Evolutionary conservation across 2,888 invertebrate species (phyloP).

Genomic region (Caradrina clavipalpis): DNA sequence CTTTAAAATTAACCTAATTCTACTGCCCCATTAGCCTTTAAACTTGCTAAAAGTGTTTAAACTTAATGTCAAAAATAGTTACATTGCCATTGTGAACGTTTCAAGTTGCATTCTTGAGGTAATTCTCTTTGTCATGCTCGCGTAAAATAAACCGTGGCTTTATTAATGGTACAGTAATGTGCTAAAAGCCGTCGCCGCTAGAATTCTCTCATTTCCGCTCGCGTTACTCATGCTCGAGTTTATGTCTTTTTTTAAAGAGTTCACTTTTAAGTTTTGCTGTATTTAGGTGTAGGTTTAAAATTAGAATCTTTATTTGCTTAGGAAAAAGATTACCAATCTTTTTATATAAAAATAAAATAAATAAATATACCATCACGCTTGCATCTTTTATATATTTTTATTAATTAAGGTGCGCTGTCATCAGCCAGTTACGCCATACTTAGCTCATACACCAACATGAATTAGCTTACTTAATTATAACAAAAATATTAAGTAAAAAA

Average conservation of each 20-base stretch:
- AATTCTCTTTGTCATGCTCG: slow-evolving; percentile 19
- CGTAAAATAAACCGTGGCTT: slow-evolving; percentile 37
- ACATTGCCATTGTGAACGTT: not conserved
- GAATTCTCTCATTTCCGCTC: slow-evolving; percentile 59
- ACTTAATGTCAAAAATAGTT: slow-evolving; percentile 14
- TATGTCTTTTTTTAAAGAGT: slow-evolving; percentile 47
- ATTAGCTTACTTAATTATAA: no score
- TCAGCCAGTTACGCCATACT: no score
- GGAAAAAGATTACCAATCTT: no score
- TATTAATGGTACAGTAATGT: slow-evolving; percentile 43
- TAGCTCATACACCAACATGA: no score
- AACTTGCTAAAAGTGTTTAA: not conserved
- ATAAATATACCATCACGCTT: no score
- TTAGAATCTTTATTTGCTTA: no score
- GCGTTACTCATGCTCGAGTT: slow-evolving; percentile 53
- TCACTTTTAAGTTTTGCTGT: slow-evolving; percentile 31
- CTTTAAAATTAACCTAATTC: not conserved
- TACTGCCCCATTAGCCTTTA: slow-evolving; percentile 6
- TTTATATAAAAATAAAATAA: no score
- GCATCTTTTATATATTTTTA: no score
- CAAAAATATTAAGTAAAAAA: no score
- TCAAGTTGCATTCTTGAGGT: not conserved
- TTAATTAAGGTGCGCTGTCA: no score
- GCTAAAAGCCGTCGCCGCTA: slow-evolving; percentile 53
- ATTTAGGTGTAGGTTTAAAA: not conserved